Evolutionary conservation across 2,113 vertebrate species (phyloP), one percentile per base, ranked within the genome.

Genomic region (Cyanoramphus novaezelandiae): DNA sequence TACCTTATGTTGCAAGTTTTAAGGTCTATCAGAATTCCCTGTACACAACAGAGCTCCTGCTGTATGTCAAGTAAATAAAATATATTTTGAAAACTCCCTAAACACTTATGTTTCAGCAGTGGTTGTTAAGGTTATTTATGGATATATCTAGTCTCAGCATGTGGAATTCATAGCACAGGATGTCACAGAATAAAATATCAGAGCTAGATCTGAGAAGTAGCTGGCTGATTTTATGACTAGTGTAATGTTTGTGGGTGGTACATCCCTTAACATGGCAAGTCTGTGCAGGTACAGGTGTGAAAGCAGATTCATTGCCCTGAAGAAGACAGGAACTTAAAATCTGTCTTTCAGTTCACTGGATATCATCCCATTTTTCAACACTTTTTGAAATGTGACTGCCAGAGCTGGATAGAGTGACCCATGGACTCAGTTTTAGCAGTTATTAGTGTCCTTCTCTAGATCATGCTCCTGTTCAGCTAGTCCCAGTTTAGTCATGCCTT

Each of bases 91-190:
- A 95, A 95, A 89, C 39, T 86, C 84, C 55, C 77, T 82, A 53
- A 93, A 92, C 33, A 64, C n/a, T 52, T 87, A 71, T 53, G 78
- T 94, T 93, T 94, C 81, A 88, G 53, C 65, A 85, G 6, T 37
- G 37, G 75, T 60, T 93, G 69, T 90, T 92, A 93, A 76, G 43
- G 33, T 94, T 83, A 95, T 96, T 96, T 96, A 91, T 90, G 49
- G 55, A 72, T 55, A 29, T 69, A 90, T 72, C 84, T 89, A 39
- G 81, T 77, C 60, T 91, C 47, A 82, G 77, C 59, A 72, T 87
- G 82, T 69, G 29, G 79, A 95, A 86, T 88, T 90, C 90, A 90
- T 67, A 95, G 64, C 86, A 86, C 37, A 52, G 67, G 82, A 95
- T 70, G 39, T 35, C 33, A 71, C 4, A 79, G 78, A 95, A 89